Evolutionary conservation across 2,888 invertebrate species (phyloP).

Genomic region (Macrosiphum euphorbiae): DNA sequence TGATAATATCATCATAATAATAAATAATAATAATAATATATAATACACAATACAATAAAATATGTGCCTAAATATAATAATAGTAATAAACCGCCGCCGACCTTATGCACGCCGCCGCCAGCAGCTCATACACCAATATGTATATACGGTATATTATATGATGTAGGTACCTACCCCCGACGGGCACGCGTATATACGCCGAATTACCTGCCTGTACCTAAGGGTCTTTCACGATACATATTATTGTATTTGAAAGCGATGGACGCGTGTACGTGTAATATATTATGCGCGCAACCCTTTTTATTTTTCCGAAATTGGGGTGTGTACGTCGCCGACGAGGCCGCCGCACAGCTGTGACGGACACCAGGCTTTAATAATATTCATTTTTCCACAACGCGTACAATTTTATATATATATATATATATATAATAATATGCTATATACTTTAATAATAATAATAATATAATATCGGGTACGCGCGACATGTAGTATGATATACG

Average conservation of each 20-base stretch:
- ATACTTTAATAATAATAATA: conserved; percentile 15
- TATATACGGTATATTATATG: neutral
- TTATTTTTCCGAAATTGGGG: conserved; percentile 56
- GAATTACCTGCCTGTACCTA: conserved; percentile 45
- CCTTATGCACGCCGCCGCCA: conserved; percentile 7
- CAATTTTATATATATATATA: neutral
- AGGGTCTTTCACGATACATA: neutral
- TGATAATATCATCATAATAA: neutral
- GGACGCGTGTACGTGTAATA: conserved; percentile 26
- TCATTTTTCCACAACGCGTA: conserved; percentile 52
- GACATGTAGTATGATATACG: neutral
- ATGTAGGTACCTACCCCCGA: conserved; percentile 25
- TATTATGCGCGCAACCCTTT: conserved; percentile 59
- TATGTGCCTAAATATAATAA: neutral
- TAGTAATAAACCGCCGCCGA: neutral
- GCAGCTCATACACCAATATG: neutral
- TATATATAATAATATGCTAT: neutral
- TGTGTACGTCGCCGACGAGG: conserved; percentile 19
- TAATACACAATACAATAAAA: conserved; percentile 18
- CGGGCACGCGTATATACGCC: conserved; percentile 50
- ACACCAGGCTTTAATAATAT: conserved; percentile 64
- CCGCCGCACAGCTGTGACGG: conserved; percentile 63
- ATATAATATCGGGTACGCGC: conserved; percentile 36
- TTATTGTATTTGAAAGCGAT: conserved; percentile 13
- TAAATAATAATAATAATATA: neutral